Base-by-base conservation (phyloP, 2,113 vertebrate genomes). In the Brachyhypopomus occidentalis region DNA sequence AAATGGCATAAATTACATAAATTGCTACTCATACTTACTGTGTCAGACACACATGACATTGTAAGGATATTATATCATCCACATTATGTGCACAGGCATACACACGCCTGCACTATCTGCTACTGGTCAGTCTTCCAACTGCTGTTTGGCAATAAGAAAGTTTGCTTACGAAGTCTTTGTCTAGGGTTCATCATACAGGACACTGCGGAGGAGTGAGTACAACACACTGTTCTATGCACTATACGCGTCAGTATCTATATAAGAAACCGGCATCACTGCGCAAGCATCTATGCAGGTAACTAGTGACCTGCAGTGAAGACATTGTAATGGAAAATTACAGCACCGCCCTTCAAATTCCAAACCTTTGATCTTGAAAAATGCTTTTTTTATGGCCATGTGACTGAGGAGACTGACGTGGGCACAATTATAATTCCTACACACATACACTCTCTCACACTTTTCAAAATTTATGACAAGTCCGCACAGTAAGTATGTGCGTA, bases 1-100 rank as follows among this genome's bases (percentile, higher is more conserved):
- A 58, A 58, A 34, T 34, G 58, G 27, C 52, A 56, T 3, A 74
- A 9, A 27, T 77, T 64, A 64, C 22, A 77, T 20, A 25, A 76
- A 64, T 25, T 64, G 25, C 38, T 64, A 14, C 59, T 63, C 23
- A 17, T 25, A 63, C 3, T 4, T 25, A 19, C 22, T 30, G 7
- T 1, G 59, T 25, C 23, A 66, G 72, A 52, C 12, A 59, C 9
- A n/a, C 30, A n/a, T 12, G 19, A 73, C 25, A 27, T n/a, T 52
- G 55, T 34, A 58, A 45, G 52, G 22, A 71, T 38, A 70, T 73
- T 4, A 73, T 56, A 23, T 56, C 7, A 73, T 56, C 23, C 71
- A 73, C 34, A 27, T 27, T 17, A 22, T 4, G 5, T 52, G 36
- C 38, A 25, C 45, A 52, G n/a, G 52, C 38, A 22, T 19, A 16